phyloP scores from a whole-genome alignment of 2,113 vertebrate species.

The Sinocyclocheilus anshuiensis region DNA sequence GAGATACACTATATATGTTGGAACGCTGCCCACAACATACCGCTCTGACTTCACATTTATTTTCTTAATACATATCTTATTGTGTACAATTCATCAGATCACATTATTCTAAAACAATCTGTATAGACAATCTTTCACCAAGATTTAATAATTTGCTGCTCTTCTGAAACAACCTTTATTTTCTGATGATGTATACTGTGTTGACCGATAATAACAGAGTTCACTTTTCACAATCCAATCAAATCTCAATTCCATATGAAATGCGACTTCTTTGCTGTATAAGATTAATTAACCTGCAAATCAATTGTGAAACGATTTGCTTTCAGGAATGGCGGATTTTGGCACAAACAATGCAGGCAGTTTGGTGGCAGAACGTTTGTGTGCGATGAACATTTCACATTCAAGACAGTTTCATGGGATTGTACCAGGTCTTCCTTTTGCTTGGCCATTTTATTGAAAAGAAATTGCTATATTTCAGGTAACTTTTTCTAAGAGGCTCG shows the following conservation, averaged over 20 bases:
- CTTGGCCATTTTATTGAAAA: not conserved
- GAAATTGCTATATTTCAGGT: constrained; percentile 1
- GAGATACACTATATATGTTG: not conserved
- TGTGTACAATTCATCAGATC: not conserved
- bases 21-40: too few species aligned
- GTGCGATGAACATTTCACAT: not conserved
- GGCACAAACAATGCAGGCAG: not conserved
- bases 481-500: not conserved
- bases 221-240: not conserved
- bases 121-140: too few species aligned
- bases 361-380: not conserved
- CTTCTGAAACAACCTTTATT: not conserved
- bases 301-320: not conserved
- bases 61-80: not conserved
- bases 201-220: not conserved
- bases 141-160: too few species aligned
- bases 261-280: not conserved
- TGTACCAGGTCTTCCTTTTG: not conserved
- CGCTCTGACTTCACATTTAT: not conserved
- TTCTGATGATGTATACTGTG: not conserved
- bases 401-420: not conserved
- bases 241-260: not conserved
- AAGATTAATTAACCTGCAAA: not conserved
- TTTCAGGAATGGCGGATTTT: not conserved
- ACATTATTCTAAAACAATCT: too few species aligned